Percentiles rank a stretch among this genome's conserved stretches.
Evolutionary conservation across 2,888 invertebrate species (phyloP).

Genomic region (Lutraria lutraria): DNA sequence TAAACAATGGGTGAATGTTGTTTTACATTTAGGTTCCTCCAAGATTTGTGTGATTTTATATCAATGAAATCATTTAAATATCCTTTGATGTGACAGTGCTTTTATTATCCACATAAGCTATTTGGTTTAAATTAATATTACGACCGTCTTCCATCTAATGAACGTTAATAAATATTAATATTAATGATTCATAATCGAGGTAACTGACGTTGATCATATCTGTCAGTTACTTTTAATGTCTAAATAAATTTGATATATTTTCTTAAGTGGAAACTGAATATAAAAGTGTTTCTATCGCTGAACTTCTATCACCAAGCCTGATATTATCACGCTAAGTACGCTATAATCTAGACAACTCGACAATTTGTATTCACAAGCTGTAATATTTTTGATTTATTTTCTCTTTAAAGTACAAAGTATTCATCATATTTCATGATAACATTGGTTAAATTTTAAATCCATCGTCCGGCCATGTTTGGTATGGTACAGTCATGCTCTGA

Average conservation of each 20-base stretch:
- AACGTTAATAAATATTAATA: conserved; percentile 37
- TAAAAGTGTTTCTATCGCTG: conserved; percentile 38
- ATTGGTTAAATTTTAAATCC: neutral
- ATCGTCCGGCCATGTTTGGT: neutral
- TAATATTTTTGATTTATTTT: conserved; percentile 9
- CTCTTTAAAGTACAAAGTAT: conserved; percentile 10
- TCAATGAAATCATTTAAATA: conserved; percentile 33
- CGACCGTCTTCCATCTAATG: conserved; percentile 13
- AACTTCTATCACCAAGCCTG: conserved; percentile 38
- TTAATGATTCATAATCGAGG: conserved; percentile 48
- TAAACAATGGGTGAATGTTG: conserved; percentile 6
- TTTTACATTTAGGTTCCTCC: neutral
- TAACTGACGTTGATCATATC: conserved; percentile 59
- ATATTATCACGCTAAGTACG: conserved; percentile 40
- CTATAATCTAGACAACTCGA: neutral
- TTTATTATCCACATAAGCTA: conserved; percentile 35
- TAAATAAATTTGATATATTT: conserved; percentile 54
- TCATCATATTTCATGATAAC: neutral
- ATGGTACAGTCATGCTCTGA: neutral
- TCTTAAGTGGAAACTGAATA: conserved; percentile 35
- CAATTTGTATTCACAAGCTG: neutral
- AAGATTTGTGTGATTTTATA: conserved; percentile 32
- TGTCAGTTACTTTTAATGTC: conserved; percentile 48
- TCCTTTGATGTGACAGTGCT: conserved; percentile 59
- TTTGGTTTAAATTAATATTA: conserved; percentile 53